phyloP scores from a whole-genome alignment of 2,888 invertebrate species.

The Mythimna vitellina region DNA sequence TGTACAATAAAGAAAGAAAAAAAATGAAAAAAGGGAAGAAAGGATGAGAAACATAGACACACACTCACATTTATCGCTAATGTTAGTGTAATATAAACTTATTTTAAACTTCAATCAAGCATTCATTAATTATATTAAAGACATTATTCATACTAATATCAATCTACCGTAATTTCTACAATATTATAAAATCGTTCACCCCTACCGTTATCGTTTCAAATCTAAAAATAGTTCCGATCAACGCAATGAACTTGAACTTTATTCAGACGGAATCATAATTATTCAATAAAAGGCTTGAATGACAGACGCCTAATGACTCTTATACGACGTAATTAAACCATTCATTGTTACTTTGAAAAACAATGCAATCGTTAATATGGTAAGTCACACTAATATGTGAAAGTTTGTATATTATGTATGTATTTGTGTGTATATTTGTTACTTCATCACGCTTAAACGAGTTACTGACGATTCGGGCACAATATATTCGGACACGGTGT shows the following conservation, averaged over 20 bases:
- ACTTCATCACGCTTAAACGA: too few species aligned
- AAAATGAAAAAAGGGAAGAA: too few species aligned
- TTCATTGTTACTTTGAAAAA: constrained; percentile 35
- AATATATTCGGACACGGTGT: too few species aligned
- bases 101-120: too few species aligned
- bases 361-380: constrained; percentile 8
- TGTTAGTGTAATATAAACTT: too few species aligned
- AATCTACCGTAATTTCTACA: not conserved
- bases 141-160: not conserved
- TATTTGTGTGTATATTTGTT: not conserved
- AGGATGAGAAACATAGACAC: too few species aligned
- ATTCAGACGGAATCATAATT: constrained; percentile 22
- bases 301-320: constrained; percentile 12
- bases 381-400: not conserved
- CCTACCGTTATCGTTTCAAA: constrained; percentile 9
- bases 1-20: too few species aligned
- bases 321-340: constrained; percentile 28
- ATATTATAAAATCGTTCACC: constrained; percentile 41
- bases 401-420: not conserved
- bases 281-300: constrained; percentile 20
- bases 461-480: too few species aligned
- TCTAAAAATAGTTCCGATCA: constrained; percentile 43
- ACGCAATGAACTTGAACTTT: constrained; percentile 53
- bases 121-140: too few species aligned
- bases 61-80: too few species aligned